A percentile compares a stretch with the other conserved stretches of the same genome.
Conservation (phyloP, 37 sponge, comb jelly and placozoan species). For the Diacarnus erythraeanus region DNA sequence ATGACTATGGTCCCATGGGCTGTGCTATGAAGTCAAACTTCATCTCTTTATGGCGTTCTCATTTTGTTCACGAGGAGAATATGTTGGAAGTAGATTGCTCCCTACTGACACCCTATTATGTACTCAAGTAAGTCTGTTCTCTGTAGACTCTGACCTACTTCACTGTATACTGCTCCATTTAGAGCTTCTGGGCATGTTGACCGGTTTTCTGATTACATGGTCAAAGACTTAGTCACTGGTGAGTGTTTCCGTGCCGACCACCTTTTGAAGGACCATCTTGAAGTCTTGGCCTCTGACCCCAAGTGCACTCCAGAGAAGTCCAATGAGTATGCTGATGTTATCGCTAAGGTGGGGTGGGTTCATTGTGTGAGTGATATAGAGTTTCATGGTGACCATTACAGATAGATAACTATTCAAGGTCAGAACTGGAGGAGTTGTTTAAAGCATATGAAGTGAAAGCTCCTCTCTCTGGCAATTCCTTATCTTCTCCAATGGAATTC, state of each 20-base stretch:
- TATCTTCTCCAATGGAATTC: constrained; percentile 85
- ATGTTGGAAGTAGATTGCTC: constrained; percentile 91
- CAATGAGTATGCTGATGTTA: constrained; percentile 53
- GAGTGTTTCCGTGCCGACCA: constrained; percentile 98
- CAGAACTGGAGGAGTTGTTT: constrained; percentile 79
- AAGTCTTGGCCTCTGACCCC: constrained; percentile 58
- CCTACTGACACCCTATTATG: constrained; percentile 82
- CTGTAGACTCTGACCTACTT: not conserved
- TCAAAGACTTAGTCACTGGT: constrained; percentile 90
- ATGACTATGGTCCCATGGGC: constrained; percentile 96
- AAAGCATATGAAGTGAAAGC: constrained; percentile 71
- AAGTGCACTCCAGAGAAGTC: constrained; percentile 68
- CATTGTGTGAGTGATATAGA: not conserved
- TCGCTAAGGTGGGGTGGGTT: constrained; percentile 34
- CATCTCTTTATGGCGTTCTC: constrained; percentile 84
- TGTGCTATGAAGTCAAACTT: constrained; percentile 94
- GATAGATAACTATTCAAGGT: constrained; percentile 71
- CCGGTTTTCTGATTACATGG: constrained; percentile 93
- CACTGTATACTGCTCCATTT: not conserved
- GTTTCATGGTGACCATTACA: constrained; percentile 4
- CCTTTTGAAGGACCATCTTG: constrained; percentile 74
- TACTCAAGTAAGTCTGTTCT: constrained; percentile 63
- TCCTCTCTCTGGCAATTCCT: constrained; percentile 79
- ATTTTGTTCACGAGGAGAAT: constrained; percentile 94
- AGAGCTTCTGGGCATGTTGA: constrained; percentile 96